Base-by-base conservation (phyloP, 2,888 invertebrate species). In the Congeria kusceri region DNA sequence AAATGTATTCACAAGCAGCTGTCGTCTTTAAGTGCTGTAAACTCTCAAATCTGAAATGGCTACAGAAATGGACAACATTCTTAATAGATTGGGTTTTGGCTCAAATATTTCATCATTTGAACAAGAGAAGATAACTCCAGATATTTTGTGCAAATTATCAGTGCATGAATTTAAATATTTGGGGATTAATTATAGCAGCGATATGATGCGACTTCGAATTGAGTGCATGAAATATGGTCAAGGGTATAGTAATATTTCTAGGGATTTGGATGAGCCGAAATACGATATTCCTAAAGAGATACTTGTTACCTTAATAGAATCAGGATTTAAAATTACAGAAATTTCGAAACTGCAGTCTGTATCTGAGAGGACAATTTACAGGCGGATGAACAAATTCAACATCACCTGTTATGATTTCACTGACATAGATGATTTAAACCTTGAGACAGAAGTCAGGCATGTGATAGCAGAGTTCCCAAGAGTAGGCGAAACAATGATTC, bases 141-240 rank as follows among this genome's bases (percentile, higher is more conserved):
- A 65, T 62, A 74, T 79, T 20, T 68, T 79, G 20, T 23, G 65
- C 25, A 47, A 61, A 20, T 44, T 78, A 27, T 65, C 78, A 3
- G 56, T 32, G 15, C 39, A 25, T 57, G 78, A 78, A 56, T 47
- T 78, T 63, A 59, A 59, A 39, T 61, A 27, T 39, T 64, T 78
- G 39, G 78, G 78, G 1, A 20, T 78, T 15, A 39, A 28, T 9
- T 49, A 64, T 46, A 27, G 66, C 1, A n/a, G 47, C 9, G 69
- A 79, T 20, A 66, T 79, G 69, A 79, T 79, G 79, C 44, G 64
- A 58, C 53, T 79, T 15, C 49, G 79, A 46, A 62, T 65, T 4
- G 73, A 73, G 47, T 67, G 78, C 29, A 28, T 78, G n/a, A 67
- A 59, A 64, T 69, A 78, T 66, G 78, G 58, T 58, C 32, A 32